phyloP scores from a whole-genome alignment of 2,113 vertebrate genomes.

The Notiomystis cincta region DNA sequence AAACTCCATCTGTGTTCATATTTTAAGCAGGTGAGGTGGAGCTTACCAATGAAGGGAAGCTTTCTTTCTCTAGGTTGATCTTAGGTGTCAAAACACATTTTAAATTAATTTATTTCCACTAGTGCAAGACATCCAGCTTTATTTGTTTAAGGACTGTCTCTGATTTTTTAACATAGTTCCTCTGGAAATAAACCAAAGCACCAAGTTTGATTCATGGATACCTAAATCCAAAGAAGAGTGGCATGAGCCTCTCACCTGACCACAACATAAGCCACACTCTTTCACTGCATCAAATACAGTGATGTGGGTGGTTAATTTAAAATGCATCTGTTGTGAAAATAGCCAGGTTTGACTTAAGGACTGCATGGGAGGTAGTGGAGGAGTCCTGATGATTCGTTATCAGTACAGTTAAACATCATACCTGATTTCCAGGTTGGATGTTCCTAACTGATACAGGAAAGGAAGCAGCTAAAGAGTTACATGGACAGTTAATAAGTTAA shows the following conservation, averaged over 20 bases:
- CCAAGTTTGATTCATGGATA: background rate
- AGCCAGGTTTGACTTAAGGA: background rate
- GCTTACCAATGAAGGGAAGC: background rate
- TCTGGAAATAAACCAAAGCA: slow-evolving; percentile 9
- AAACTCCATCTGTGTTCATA: background rate
- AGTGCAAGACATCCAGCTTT: background rate
- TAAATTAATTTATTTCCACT: background rate
- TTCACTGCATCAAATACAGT: background rate
- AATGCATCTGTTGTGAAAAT: background rate
- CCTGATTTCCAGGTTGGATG: background rate
- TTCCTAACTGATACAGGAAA: background rate
- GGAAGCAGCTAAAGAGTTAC: background rate
- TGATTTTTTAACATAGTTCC: background rate
- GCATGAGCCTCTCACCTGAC: background rate
- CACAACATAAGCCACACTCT: background rate
- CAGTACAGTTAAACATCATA: background rate
- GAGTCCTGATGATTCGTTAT: background rate
- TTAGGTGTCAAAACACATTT: slow-evolving; percentile 5
- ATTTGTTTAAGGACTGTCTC: background rate
- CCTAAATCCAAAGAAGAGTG: background rate
- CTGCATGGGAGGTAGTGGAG: background rate
- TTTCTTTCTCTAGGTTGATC: slow-evolving; percentile 23
- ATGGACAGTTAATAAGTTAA: background rate
- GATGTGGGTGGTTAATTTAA: background rate
- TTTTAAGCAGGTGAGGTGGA: background rate